Evolutionary conservation across 2,888 invertebrate genomes (phyloP).

Genomic region (Lampropteryx suffumata): DNA sequence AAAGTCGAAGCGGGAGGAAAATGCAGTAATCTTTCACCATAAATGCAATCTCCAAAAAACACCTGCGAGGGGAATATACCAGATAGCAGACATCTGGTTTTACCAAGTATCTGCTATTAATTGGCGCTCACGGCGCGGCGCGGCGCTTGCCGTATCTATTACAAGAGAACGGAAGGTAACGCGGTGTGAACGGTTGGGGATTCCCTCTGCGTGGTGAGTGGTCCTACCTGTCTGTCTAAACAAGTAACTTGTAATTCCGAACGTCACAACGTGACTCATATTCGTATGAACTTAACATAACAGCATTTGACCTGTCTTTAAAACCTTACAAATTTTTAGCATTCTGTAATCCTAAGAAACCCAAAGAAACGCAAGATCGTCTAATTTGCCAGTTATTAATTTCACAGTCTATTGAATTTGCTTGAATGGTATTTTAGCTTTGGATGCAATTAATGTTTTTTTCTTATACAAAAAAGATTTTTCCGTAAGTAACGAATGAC

Average conservation of each 20-base stretch:
- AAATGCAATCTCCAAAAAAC: too few relatives aligned
- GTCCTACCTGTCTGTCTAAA: background rate
- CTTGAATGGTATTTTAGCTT: too few relatives aligned
- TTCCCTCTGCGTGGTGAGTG: constrained; percentile 22
- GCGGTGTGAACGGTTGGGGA: constrained; percentile 26
- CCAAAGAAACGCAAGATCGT: too few relatives aligned
- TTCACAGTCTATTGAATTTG: too few relatives aligned
- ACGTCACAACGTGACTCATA: constrained; percentile 18
- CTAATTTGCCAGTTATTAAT: too few relatives aligned
- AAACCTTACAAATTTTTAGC: background rate
- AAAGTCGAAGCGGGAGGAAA: constrained; percentile 9
- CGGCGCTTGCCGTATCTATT: constrained; percentile 9
- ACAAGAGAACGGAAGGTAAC: constrained; percentile 30
- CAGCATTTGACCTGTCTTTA: constrained; percentile 8
- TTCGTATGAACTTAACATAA: constrained; percentile 5
- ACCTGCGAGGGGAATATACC: background rate
- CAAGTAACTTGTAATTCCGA: background rate
- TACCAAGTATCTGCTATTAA: constrained; percentile 11
- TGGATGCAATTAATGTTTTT: too few relatives aligned
- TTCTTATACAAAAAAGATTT: too few relatives aligned
- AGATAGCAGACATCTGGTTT: constrained; percentile 6
- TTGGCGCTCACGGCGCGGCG: background rate
- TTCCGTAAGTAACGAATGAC: too few relatives aligned
- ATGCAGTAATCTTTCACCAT: constrained; percentile 3
- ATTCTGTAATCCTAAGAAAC: too few relatives aligned